Base-by-base conservation (phyloP, 2,888 invertebrate species). In the Rotaria sp. region DNA sequence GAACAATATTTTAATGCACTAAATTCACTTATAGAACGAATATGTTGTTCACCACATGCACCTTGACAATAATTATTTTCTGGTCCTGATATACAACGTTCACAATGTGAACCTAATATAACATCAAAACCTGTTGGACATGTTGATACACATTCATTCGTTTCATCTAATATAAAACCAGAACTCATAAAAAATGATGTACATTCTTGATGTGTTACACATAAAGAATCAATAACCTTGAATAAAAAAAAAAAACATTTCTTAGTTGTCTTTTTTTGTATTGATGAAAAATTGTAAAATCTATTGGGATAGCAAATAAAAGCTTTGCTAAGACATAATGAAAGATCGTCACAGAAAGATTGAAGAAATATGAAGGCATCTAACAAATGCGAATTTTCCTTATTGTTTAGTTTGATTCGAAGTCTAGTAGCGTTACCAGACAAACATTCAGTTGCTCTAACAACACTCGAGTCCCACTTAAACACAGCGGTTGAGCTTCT, bases 11-110 rank as follows among this genome's bases (percentile, higher is more conserved):
- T 80, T 45, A 80, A 45, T 45, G n/a, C 5, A 45, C n/a, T 24
- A 80, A 80, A 80, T 26, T 80, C 80, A n/a, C 26, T 45, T 11
- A 80, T 80, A 3, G 45, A 45, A 45, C 80, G 80, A 45, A 80
- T 80, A 80, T 80, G 80, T 80, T 80, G 41, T 80, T 80, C 80
- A 4, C 45, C 26, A 45, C 80, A 80, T 80, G 80, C 45, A n/a
- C 80, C 80, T 26, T 80, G 41, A 80, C 80, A 80, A 45, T 80
- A 80, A 80, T 80, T 15, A 80, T 80, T 80, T 80, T 41, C 41
- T 26, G 41, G 41, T 26, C 45, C 8, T 45, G 80, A 80, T 35
- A n/a, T n/a, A 45, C 80, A 80, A 45, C 45, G 80, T 4, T 45
- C n/a, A 45, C 80, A 80, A n/a, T 5, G 45, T 41, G 80, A 10